Base-by-base conservation (phyloP, 1,140 invertebrate species). In the Geopemphigus sp. region DNA sequence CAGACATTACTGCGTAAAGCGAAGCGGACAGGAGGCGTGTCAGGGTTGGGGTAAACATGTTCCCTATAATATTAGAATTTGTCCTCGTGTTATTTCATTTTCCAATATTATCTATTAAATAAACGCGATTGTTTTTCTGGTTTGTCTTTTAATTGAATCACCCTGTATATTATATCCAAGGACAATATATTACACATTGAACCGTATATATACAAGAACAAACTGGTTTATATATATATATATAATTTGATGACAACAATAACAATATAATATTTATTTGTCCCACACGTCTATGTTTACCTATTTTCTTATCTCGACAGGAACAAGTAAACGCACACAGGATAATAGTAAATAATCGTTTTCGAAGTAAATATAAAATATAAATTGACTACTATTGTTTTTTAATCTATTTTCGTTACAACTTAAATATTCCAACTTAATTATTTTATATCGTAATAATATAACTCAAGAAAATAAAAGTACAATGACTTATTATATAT, bases 261-360 rank as follows among this genome's bases (percentile, higher is more conserved):
- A 66, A 24, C 4, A 68, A 39, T 39, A 39, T 39, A 39, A 4
- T 39, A 39, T 8, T 39, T 39, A 39, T 39, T 39, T 68, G 39
- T 12, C 32, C n/a, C 64, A 68, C 66, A 50, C 66, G 22, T 45
- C 45, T 54, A 53, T 70, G 17, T 29, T 54, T 54, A 14, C 24
- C n/a, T 39, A n/a, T 54, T 72, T 53, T 54, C 68, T 72, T 72
- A 72, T 72, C 68, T 72, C 24, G 24, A 72, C 68, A 72, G 68
- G 68, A 72, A 72, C 53, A 54, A n/a, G 50, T 54, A 72, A 17
- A 29, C 47, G 19, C 11, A 72, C 8, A 54, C 47, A 19, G 10
- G 26, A 29, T 6, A 24, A 26, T 54, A 29, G 24, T 72, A 54
- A 53, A 72, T 54, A 54, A 32, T 72, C 68, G 68, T 72, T 72